Conservation (phyloP, 2,113 vertebrate genomes). For the Gnathonemus echidnorhynchus region DNA sequence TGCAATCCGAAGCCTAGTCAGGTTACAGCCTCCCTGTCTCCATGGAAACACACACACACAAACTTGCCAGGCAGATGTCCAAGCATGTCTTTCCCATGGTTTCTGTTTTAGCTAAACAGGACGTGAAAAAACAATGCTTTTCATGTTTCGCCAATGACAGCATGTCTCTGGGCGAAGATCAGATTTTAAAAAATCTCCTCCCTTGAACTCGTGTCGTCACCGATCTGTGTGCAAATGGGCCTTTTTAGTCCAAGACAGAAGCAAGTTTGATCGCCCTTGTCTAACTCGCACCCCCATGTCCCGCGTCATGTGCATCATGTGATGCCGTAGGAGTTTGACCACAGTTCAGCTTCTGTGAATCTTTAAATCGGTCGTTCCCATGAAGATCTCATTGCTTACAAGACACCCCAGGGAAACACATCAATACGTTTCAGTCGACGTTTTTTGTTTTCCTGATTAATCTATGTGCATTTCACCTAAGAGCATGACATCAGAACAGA, state of each 20-base stretch:
- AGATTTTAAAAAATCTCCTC: background rate
- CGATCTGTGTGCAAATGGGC: conserved; percentile 19
- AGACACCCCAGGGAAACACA: background rate
- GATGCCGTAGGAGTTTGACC: background rate
- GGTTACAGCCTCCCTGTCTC: background rate
- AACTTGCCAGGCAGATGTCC: background rate
- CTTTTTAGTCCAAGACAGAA: background rate
- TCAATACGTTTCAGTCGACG: background rate
- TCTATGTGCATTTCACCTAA: background rate
- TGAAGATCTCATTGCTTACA: background rate
- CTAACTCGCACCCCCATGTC: background rate
- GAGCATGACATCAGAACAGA: background rate
- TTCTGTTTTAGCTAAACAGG: background rate
- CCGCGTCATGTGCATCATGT: background rate
- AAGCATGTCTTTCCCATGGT: background rate
- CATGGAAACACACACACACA: background rate
- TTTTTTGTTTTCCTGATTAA: background rate
- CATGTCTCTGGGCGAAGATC: background rate
- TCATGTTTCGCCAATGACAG: conserved; percentile 16
- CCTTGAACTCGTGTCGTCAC: conserved; percentile 24
- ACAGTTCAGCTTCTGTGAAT: background rate
- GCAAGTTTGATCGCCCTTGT: background rate
- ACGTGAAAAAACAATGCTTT: background rate
- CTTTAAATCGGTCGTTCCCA: background rate
- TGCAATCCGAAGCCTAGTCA: background rate